phyloP scores from a whole-genome alignment of 2,797 vertebrate species.

The Sardinella longiceps region DNA sequence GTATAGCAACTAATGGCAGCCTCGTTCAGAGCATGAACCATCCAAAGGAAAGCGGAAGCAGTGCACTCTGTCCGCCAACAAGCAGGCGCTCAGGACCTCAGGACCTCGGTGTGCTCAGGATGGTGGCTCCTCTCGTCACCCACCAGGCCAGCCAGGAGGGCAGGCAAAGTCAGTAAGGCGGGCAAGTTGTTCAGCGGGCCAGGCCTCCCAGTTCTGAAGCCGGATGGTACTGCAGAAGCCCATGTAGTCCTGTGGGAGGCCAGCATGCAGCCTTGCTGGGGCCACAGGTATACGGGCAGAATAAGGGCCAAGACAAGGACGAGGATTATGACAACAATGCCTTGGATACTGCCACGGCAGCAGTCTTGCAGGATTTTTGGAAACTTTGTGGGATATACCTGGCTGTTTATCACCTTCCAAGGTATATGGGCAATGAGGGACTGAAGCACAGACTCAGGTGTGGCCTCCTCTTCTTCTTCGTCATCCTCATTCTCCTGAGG shows the following conservation, averaged over 20 bases:
- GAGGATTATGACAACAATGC: no score
- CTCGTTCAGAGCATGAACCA: slow-evolving; percentile 19
- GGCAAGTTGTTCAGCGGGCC: background rate
- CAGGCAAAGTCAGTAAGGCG: background rate
- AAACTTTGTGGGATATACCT: no score
- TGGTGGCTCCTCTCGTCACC: background rate
- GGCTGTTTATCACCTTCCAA: background rate
- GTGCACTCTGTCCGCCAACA: slow-evolving; percentile 28
- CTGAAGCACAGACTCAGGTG: background rate
- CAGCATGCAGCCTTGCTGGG: background rate
- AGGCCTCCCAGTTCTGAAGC: background rate
- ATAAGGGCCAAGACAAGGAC: background rate
- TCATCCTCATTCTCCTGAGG: background rate
- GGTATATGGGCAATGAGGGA: background rate
- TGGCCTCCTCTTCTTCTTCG: background rate
- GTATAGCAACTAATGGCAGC: slow-evolving; percentile 35
- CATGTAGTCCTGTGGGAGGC: background rate
- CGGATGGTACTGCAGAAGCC: background rate
- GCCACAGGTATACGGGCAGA: background rate
- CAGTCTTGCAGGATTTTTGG: no score
- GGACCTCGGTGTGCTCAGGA: background rate
- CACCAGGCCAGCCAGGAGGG: background rate
- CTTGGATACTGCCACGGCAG: no score
- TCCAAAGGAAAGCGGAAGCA: slow-evolving; percentile 36
- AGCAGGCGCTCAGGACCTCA: background rate